A percentile compares a stretch with the other conserved stretches of the same genome.
phyloP scores from a whole-genome alignment of 1,140 invertebrate genomes.

The Heterodera schachtii region DNA sequence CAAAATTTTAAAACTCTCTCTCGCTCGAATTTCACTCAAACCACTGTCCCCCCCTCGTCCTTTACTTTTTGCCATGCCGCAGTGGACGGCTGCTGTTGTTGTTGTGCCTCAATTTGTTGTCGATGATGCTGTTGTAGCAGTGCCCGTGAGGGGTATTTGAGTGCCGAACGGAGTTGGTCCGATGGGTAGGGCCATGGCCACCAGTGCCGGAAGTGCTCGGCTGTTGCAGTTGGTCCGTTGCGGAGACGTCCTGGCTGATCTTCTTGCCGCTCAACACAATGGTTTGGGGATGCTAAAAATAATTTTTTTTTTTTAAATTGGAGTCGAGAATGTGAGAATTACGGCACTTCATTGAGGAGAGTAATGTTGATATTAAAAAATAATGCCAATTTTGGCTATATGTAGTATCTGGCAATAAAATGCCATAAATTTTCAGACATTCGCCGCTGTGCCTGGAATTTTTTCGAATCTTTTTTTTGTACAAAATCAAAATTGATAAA shows the following conservation, averaged over 20 bases:
- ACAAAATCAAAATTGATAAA: too few species aligned
- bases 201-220: neutral
- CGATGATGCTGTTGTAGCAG: neutral
- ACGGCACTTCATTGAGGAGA: neutral
- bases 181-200: neutral
- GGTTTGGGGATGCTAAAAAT: conserved; percentile 21
- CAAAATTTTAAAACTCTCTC: too few species aligned
- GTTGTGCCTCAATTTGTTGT: conserved; percentile 18
- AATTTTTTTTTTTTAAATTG: too few species aligned
- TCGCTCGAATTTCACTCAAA: too few species aligned
- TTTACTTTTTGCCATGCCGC: neutral
- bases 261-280: conserved; percentile 29
- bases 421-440: too few species aligned
- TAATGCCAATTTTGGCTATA: too few species aligned
- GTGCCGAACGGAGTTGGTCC: conserved; percentile 22
- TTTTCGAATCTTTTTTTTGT: too few species aligned
- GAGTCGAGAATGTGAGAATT: neutral
- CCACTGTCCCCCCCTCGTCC: too few species aligned
- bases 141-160: conserved; percentile 9
- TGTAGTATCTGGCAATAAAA: too few species aligned
- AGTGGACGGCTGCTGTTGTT: neutral
- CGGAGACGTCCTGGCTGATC: neutral
- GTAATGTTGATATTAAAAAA: too few species aligned
- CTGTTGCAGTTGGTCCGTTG: neutral
- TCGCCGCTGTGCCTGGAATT: too few species aligned